Percentiles rank a stretch among this genome's conserved stretches.
Evolutionary conservation across 2,797 vertebrate species (phyloP).

Genomic region (Leuciscus waleckii): DNA sequence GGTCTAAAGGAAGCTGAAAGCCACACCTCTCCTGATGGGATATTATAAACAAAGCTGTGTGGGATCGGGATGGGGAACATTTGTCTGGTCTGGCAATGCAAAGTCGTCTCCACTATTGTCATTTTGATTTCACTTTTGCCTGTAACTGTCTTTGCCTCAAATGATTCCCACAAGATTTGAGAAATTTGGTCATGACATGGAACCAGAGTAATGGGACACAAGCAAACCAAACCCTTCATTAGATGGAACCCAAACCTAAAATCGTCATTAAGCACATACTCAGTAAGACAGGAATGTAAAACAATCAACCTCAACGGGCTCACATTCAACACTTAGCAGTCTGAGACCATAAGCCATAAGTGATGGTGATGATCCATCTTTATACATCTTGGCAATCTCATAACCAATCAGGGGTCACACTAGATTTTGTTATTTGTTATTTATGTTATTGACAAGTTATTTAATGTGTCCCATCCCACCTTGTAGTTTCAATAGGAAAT

Average conservation of each 20-base stretch:
- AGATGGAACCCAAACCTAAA: constrained; percentile 5
- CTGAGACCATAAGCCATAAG: not conserved
- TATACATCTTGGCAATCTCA: not conserved
- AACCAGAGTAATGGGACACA: not conserved
- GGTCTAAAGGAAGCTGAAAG: not conserved
- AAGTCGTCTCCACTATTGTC: not conserved
- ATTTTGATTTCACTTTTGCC: not conserved
- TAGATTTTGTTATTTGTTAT: not conserved
- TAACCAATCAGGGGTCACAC: not conserved
- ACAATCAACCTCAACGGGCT: not conserved
- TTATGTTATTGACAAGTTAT: too few species aligned
- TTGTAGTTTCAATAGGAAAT: too few species aligned
- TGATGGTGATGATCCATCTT: not conserved
- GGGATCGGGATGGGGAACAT: not conserved
- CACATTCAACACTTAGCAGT: not conserved
- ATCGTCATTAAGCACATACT: constrained; percentile 10
- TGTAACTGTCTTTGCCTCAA: not conserved
- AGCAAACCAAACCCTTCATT: constrained; percentile 18
- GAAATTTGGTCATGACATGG: constrained; percentile 1
- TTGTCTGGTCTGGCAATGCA: not conserved
- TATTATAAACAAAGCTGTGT: not conserved
- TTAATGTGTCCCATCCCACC: too few species aligned
- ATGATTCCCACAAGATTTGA: constrained; percentile 9
- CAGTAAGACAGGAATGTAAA: constrained; percentile 7
- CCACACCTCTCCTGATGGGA: not conserved